Evolutionary conservation across 2,797 vertebrate species (phyloP), one percentile per base, ranked within the genome.

Genomic region (Ambastaia sidthimunki): DNA sequence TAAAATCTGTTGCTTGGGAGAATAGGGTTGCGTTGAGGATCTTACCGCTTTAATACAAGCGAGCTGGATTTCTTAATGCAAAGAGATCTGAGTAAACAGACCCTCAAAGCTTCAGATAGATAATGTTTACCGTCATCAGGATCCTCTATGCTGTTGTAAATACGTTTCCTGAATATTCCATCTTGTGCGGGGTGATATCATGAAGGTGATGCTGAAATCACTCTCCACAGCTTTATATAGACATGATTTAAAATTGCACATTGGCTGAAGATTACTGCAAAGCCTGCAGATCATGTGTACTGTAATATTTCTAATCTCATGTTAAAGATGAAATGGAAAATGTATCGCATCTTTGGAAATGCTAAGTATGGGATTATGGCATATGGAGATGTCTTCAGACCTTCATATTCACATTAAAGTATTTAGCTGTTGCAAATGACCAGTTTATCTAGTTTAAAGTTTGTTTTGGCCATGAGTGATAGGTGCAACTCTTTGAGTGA

Each of bases 401-500:
- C 19, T 72, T 60, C 63, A 34, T 19, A 67, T 44, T 76, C 59
- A 55, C 65, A 75, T 73, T 59, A 9, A 37, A 66, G 25, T 23
- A 60, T 55, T 57, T 52, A 77, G 59, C 48, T 44, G 12, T 65
- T 1, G 2, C 68, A 76, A 65, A 74, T 76, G 59, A 59, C 16
- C 4, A 5, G n/a, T n/a, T 73, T 69, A 67, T 78, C 25, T 15
- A 19, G 34, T 76, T 55, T 73, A n/a, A 44, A 73, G 50, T 13
- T 5, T 59, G 54, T 80, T 76, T 59, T 71, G 21, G 13, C 37
- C 3, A 10, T 41, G 48, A 55, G 18, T 72, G 69, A 77, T 71
- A 16, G 80, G 57, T 86, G 57, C 72, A 18, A 86, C 80, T 73
- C 70, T 81, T 67, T 74, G 87, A 86, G 77, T 68, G 50, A 70